Evolutionary conservation across 2,797 vertebrate species (phyloP), one percentile per base, ranked within the genome.

Genomic region (Neosilurus hyrtlii): DNA sequence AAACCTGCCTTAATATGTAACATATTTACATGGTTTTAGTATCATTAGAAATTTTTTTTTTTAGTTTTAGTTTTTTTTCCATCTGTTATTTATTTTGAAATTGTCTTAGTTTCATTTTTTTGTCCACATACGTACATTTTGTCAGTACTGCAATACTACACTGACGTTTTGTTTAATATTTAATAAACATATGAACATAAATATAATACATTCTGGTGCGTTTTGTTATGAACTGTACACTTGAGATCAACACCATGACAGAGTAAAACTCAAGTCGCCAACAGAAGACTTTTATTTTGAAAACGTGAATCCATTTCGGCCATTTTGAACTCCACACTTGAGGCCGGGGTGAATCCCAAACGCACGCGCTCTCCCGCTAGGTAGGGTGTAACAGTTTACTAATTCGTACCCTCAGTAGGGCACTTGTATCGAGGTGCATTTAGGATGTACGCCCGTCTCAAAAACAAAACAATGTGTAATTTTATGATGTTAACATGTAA

Each of bases 251-350:
- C 65, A 18, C 11, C 0, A 0, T 0, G 20, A 49, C 1, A 51
- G 11, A 6, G 51, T 1, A 24, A 2, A 18, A 71, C 4, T 9
- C 12, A 72, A 3, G 1, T 18, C 0, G 1, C 9, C 1, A 1
- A n/a, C 52, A 11, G 10, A 72, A 3, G 26, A 62, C 74, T 11
- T 77, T 77, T 77, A 77, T 24, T 77, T 51, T 77, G 75, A 63
- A 49, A 77, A 77, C n/a, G 24, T 5, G 3, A n/a, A 3, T 62
- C 26, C 26, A 30, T 43, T n/a, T 61, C 74, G 57, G 30, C 57
- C 74, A 77, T 77, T 62, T 77, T 77, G 57, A 63, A 30, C 49
- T 7, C 12, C 1, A 9, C 30, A 15, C 9, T 35, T 35, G 16
- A 0, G 1, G 1, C 12, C 16, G 30, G 56, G 30, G 11, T 4